phyloP scores from a whole-genome alignment of 2,888 invertebrate species.

The Apamea sordens region DNA sequence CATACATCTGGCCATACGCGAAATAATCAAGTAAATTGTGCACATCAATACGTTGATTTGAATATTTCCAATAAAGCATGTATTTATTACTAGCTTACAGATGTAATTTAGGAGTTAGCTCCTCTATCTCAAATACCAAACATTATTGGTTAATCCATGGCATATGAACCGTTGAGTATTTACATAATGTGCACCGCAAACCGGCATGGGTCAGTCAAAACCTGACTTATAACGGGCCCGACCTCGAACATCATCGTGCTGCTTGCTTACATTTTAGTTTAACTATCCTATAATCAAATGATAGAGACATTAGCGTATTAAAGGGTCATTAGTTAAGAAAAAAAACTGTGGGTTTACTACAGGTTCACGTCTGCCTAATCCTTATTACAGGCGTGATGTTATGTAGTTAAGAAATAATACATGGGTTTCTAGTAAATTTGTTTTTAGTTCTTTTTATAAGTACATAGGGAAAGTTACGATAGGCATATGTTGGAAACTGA shows the following conservation, averaged over 20 bases:
- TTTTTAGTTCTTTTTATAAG: neutral
- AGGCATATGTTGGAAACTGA: slow-evolving; percentile 6
- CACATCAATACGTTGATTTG: neutral
- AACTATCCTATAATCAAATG: slow-evolving; percentile 17
- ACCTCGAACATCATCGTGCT: slow-evolving; percentile 60
- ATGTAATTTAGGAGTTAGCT: slow-evolving; percentile 20
- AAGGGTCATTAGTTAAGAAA: slow-evolving; percentile 2
- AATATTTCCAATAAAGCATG: slow-evolving; percentile 2
- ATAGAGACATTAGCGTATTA: slow-evolving; percentile 19
- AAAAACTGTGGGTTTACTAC: neutral
- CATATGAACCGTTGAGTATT: slow-evolving; percentile 59
- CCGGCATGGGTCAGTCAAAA: slow-evolving; percentile 65
- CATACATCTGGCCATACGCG: neutral
- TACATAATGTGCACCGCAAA: slow-evolving; percentile 60
- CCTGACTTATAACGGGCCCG: slow-evolving; percentile 73
- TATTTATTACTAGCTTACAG: slow-evolving; percentile 2
- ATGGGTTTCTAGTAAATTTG: neutral
- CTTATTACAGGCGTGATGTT: neutral
- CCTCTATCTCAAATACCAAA: slow-evolving; percentile 36
- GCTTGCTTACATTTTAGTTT: slow-evolving; percentile 53
- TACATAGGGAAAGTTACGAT: neutral
- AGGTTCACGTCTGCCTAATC: neutral
- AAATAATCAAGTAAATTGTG: slow-evolving; percentile 12
- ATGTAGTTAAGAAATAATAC: neutral
- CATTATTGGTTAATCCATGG: slow-evolving; percentile 54